Evolutionary conservation across 92 coral and sea anemone genomes (phyloP), one percentile per base, ranked within the genome.

Genomic region (Epizoanthus stellaris): DNA sequence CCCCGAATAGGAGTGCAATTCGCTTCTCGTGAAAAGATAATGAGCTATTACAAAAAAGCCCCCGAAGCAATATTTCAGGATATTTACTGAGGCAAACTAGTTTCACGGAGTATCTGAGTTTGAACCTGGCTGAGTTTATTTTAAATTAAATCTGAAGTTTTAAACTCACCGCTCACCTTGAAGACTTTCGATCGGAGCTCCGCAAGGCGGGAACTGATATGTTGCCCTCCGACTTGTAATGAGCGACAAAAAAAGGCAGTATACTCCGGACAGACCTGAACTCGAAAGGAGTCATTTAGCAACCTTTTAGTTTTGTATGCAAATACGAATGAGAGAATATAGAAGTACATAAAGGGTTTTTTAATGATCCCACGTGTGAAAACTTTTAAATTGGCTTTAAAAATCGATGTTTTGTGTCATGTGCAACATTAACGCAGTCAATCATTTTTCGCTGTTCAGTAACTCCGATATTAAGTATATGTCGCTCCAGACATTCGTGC

Each of bases 321-420:
- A 79, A 79, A 79, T 79, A 79, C 58, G 73, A 79, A 63, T 63
- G 42, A 79, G 23, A 79, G 71, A 40, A 79, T 79, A 79, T 45
- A 42, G 83, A 15, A 79, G 83, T 79, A 79, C 83, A 79, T 79
- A 79, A 79, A 79, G 47, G 82, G 83, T 63, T 79, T 79, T 79
- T 79, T 79, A 79, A 79, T 79, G 83, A 79, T 79, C 83, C 70
- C 83, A 79, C 83, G 83, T 79, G 83, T 79, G 83, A 79, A 79
- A 79, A 38, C n/a, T 63, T 79, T 21, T 79, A 79, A 79, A 79
- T 79, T 63, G 83, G 72, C 83, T 79, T 79, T 63, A 64, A 79
- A 60, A 79, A 79, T 63, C 72, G 83, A 62, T 63, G 83, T 63
- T 64, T 43, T 56, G 56, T 59, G 83, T 62, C 71, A 77, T 45